Evolutionary conservation across 2,797 vertebrate genomes (phyloP), one percentile per base, ranked within the genome.

Genomic region (Nasua narica): DNA sequence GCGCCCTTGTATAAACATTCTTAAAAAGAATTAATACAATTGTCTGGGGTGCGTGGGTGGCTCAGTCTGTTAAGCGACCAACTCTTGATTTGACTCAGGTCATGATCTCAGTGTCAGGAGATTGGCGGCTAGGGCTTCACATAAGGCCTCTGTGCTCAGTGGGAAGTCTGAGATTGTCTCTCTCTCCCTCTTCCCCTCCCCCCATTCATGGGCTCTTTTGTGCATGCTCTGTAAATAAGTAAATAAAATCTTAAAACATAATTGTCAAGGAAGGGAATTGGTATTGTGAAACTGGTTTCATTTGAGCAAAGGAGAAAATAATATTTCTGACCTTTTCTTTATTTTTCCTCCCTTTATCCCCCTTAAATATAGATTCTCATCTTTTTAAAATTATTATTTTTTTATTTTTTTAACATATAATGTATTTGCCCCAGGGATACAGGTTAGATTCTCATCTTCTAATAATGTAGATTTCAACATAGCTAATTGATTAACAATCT

Each of bases 241-340:
- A n/a, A 32, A 19, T 67, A 67, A 35, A 29, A 35, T 35, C 18
- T 21, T 35, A 76, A 81, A 90, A 40, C n/a, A 86, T 0, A 65
- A 35, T 82, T 89, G 52, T 83, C 13, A 92, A 88, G 40, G 60
- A 94, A 56, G n/a, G 82, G 70, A 70, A 69, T 89, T 77, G 77
- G 18, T 93, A 27, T 32, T 90, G 48, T 81, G 50, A 74, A 90
- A 82, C 67, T 78, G 52, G 54, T 60, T 83, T 78, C 52, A 62
- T 70, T 54, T 86, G 86, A 95, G 65, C 65, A 90, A 88, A 85
- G 87, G 52, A 79, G 62, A 65, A 94, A 67, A 77, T 76, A 87
- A 37, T 81, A 72, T 54, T 87, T 7, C 43, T 86, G 77, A 76
- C 35, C 16, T 76, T 89, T 81, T 78, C 35, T 18, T 35, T 60